Base-by-base conservation (phyloP, 2,113 vertebrate species). In the Galemys pyrenaicus region DNA sequence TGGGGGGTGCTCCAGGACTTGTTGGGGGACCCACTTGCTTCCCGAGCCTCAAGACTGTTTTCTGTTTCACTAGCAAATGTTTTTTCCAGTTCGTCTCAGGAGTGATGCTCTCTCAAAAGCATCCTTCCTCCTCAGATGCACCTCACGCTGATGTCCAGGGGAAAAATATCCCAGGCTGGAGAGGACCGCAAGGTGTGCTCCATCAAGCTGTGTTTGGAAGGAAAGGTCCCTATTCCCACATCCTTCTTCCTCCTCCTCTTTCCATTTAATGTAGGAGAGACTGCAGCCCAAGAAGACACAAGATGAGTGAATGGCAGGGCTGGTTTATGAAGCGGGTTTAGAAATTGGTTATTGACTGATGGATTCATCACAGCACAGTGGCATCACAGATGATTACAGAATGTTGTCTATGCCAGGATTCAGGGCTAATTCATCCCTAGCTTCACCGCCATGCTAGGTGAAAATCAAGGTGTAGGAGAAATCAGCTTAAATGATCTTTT, bases 11-110 rank as follows among this genome's bases (percentile, higher is more conserved):
- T 20, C 54, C 19, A 56, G 54, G 19, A 8, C 51, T n/a, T 8
- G 0, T 0, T 49, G 73, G 20, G 28, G 41, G 41, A 2, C 49
- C 22, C 0, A 5, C 4, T 17, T 7, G 30, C 12, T 32, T 60
- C 22, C 46, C 17, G 30, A 68, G 32, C 15, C n/a, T 62, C 16
- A 5, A 2, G n/a, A 24, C 17, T 20, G 6, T 12, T 78, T 46
- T 39, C 30, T 58, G 4, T 82, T 64, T 83, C 28, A 65, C n/a
- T 78, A 73, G 67, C n/a, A 67, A 30, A 64, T 10, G 39, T n/a
- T 28, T 65, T n/a, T 79, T 30, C 17, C n/a, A 24, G 8, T 78
- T 58, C 87, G 37, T 15, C 9, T 35, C 26, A 35, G 24, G 2
- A 32, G 44, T 4, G 13, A 73, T 1, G 6, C 44, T 41, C 13